Evolutionary conservation across 1,140 invertebrate species (phyloP), one percentile per base, ranked within the genome.

Genomic region (Brachionus asplanchnoidis): DNA sequence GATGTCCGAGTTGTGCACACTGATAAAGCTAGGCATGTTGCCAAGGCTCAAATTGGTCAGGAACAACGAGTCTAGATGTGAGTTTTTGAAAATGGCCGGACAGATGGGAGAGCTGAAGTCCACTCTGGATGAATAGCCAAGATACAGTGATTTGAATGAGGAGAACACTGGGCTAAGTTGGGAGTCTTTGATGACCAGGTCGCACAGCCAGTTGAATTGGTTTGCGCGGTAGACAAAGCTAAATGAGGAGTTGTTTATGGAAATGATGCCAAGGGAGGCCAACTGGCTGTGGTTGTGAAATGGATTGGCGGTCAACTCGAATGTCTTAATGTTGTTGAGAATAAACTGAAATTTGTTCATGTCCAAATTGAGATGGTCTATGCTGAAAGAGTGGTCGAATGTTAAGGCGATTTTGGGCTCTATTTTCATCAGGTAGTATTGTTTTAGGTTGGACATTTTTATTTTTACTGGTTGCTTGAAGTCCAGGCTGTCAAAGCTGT

Each of bases 391-490:
- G 23, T 46, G 1, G 12, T 46, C 44, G 20, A 77, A 77, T 11
- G 53, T 50, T 11, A 77, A 23, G 12, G 20, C n/a, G 7, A 2
- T 28, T 11, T 14, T 14, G 23, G 73, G 73, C 32, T 11, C 9
- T 50, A 77, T 23, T 50, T 53, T 77, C 73, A 77, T 50, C 9
- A 26, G 26, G 42, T 50, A 26, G 20, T 77, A 77, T 26, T 77
- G 73, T 50, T 77, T 77, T 46, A 77, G 26, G 53, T 77, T 77
- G 7, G 73, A 46, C 73, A 77, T 77, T 50, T 50, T 46, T 77
- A 53, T 77, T 9, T 32, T 77, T 11, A 46, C 23, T 50, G 73
- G 20, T n/a, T n/a, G 6, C 14, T 3, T 46, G 26, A 77, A 77
- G 26, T 77, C 28, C 12, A 77, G 12, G 3, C 50, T n/a, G 8